A percentile compares a stretch with the other conserved stretches of the same genome.
Conservation (phyloP, 2,113 vertebrate species). For the Orientallactaga bullata region DNA sequence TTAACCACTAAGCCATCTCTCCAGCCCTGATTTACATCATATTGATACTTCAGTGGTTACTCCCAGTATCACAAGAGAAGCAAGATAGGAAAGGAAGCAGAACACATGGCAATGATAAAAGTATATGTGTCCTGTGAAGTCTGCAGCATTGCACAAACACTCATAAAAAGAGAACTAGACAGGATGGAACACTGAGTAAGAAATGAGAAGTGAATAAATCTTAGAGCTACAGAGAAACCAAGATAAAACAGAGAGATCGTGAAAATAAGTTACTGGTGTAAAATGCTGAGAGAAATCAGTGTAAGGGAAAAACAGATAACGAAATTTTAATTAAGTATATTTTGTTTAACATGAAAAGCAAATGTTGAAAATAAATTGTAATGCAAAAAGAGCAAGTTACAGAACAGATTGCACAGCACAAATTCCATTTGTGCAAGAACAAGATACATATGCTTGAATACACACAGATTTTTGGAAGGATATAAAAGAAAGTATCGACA, state of each 20-base stretch:
- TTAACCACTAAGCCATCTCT: too few species aligned
- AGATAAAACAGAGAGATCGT: neutral
- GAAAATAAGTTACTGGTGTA: neutral
- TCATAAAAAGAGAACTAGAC: neutral
- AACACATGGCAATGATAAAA: neutral
- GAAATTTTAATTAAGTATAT: neutral
- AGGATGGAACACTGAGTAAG: neutral
- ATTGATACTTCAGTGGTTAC: neutral
- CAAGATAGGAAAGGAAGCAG: neutral
- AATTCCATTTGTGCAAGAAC: slow-evolving; percentile 13
- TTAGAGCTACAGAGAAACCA: neutral
- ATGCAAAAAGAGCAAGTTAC: slow-evolving; percentile 38
- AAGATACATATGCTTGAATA: neutral
- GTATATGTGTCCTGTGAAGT: neutral
- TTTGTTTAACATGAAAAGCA: neutral
- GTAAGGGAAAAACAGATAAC: neutral
- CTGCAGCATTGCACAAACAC: neutral
- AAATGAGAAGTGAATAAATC: neutral
- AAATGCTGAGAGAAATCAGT: neutral
- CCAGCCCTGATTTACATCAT: too few species aligned
- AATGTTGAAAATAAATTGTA: neutral
- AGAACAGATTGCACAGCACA: slow-evolving; percentile 26
- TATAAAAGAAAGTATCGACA: neutral
- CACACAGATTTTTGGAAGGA: neutral
- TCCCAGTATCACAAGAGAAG: neutral